These are phyloP conservation scores for Lucifuga dentata DNA, from an alignment of 2,113 vertebrate genomes.

Conservation along the genomic window DNA sequence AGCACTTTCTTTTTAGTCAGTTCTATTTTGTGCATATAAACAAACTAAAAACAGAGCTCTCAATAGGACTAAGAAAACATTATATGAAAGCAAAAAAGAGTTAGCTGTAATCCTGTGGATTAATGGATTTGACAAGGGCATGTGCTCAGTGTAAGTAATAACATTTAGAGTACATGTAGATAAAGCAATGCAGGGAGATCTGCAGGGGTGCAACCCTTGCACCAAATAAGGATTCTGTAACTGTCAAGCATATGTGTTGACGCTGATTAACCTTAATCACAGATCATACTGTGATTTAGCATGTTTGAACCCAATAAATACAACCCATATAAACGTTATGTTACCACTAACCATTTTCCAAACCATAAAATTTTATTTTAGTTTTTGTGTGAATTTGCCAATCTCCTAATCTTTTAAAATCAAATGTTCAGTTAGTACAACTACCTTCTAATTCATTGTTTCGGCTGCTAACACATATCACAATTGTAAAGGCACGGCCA, in stretches of 20 bases:
- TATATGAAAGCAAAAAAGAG: slow-evolving; percentile 77
- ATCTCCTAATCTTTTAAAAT: too few relatives aligned
- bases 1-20: slow-evolving; percentile 17
- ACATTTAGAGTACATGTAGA: slow-evolving; percentile 75
- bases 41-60: slow-evolving; percentile 69
- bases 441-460: too few relatives aligned
- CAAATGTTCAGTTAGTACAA: too few relatives aligned
- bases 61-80: slow-evolving; percentile 62
- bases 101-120: slow-evolving; percentile 77
- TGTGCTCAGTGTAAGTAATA: slow-evolving; percentile 71
- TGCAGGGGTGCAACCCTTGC: slow-evolving; percentile 52
- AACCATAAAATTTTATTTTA: too few relatives aligned
- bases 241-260: slow-evolving; percentile 39
- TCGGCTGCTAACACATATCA: too few relatives aligned
- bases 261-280: not conserved
- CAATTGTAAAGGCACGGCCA: too few relatives aligned
- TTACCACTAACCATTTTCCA: too few relatives aligned
- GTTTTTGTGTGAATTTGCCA: too few relatives aligned
- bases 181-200: slow-evolving; percentile 58
- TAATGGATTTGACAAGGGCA: slow-evolving; percentile 76
- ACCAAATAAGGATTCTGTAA: slow-evolving; percentile 32
- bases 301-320: too few relatives aligned
- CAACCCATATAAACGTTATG: too few relatives aligned
- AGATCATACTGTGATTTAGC: too few relatives aligned
- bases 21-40: slow-evolving; percentile 61